Evolutionary conservation across 2,888 invertebrate genomes (phyloP).

Genomic region (Sclerodermus sp.): DNA sequence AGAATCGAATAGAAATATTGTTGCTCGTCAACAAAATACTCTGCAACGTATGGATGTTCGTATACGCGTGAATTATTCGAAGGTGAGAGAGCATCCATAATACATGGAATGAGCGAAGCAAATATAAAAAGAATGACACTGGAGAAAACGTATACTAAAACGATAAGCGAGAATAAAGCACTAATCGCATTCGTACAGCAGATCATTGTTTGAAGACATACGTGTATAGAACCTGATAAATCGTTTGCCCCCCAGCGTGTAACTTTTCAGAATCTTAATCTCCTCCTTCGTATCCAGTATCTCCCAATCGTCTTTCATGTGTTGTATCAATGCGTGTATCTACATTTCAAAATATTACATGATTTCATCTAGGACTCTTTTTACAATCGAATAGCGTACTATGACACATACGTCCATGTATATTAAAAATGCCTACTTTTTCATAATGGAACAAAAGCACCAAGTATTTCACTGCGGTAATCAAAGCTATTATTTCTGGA

Average conservation of each 20-base stretch:
- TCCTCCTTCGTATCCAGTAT: neutral
- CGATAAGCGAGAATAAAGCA: neutral
- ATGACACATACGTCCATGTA: too few relatives aligned
- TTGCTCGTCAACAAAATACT: neutral
- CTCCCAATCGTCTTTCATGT: neutral
- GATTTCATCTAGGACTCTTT: too few relatives aligned
- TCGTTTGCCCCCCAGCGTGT: neutral
- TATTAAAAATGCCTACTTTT: too few relatives aligned
- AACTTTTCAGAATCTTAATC: neutral
- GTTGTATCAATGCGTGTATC: neutral
- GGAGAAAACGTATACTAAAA: too few relatives aligned
- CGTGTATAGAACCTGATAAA: neutral
- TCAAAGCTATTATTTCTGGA: too few relatives aligned
- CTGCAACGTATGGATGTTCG: neutral
- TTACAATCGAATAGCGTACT: too few relatives aligned
- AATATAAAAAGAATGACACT: neutral
- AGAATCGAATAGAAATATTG: neutral
- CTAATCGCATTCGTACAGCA: neutral
- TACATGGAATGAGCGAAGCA: neutral
- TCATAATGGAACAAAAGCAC: too few relatives aligned
- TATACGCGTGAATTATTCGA: neutral
- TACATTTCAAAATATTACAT: slow-evolving; percentile 8
- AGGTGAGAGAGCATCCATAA: neutral
- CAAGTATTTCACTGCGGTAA: too few relatives aligned
- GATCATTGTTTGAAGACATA: neutral